Evolutionary conservation across 2,888 invertebrate species (phyloP).

Genomic region (Dendrolimus houi): DNA sequence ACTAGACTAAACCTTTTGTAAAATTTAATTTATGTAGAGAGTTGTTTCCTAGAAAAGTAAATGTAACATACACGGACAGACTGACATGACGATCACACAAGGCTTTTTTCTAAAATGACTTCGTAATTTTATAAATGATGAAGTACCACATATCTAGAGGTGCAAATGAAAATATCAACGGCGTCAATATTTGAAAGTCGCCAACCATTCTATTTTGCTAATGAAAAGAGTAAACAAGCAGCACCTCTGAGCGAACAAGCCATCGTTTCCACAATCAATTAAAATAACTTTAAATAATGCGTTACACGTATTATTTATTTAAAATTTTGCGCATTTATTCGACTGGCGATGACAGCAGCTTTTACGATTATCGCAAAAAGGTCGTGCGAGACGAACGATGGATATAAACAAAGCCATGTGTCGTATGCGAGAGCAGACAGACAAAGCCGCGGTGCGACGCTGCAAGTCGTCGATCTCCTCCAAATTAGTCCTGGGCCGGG

Average conservation of each 20-base stretch:
- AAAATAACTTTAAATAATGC: constrained; percentile 2
- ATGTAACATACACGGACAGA: too few species aligned
- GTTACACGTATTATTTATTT: constrained; percentile 1
- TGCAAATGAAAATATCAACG: constrained; percentile 39
- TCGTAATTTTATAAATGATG: not conserved
- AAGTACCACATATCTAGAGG: constrained; percentile 26
- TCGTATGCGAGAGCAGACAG: constrained; percentile 37
- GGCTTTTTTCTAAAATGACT: too few species aligned
- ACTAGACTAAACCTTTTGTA: too few species aligned
- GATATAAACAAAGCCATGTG: constrained; percentile 46
- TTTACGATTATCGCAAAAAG: constrained; percentile 31
- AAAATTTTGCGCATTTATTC: constrained; percentile 13
- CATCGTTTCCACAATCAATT: not conserved
- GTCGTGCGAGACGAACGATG: constrained; percentile 17
- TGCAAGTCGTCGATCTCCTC: constrained; percentile 71
- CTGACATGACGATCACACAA: too few species aligned
- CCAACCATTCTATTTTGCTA: constrained; percentile 29
- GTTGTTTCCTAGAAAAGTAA: too few species aligned
- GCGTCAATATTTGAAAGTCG: constrained; percentile 39
- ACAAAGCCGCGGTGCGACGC: constrained; percentile 61
- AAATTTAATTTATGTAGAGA: too few species aligned
- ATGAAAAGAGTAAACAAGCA: not conserved
- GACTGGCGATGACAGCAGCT: constrained; percentile 17
- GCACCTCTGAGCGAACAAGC: not conserved
- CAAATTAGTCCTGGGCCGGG: constrained; percentile 74